phyloP scores from a whole-genome alignment of 2,888 invertebrate species.

The Spodoptera littoralis region DNA sequence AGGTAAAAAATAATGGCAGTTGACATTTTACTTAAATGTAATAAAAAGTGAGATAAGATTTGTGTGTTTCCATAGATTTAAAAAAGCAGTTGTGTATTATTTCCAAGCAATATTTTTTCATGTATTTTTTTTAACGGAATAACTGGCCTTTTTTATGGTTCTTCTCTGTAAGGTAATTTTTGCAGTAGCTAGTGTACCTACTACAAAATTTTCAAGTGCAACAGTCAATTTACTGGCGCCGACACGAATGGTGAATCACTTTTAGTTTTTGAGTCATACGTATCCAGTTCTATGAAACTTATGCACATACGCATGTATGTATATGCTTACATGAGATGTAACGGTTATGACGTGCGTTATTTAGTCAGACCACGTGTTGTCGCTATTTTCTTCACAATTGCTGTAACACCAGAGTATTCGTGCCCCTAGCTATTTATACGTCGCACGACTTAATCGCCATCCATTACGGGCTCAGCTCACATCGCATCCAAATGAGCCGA shows the following conservation, averaged over 20 bases:
- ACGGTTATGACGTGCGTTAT: conserved; percentile 45
- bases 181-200: no score
- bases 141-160: no score
- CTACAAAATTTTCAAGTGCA: background rate
- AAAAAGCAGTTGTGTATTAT: no score
- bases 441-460: conserved; percentile 67
- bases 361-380: conserved; percentile 60
- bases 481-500: conserved; percentile 70
- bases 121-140: no score
- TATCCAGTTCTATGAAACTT: conserved; percentile 24
- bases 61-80: no score
- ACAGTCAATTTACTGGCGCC: conserved; percentile 7
- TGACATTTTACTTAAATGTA: conserved; percentile 24
- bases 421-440: conserved; percentile 70
- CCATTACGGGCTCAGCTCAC: conserved; percentile 67
- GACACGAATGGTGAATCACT: conserved; percentile 45
- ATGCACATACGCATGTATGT: conserved; percentile 10
- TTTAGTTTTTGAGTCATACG: conserved; percentile 38
- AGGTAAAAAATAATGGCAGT: conserved; percentile 16
- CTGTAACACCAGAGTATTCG: conserved; percentile 63
- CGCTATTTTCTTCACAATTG: conserved; percentile 67
- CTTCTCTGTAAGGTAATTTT: no score
- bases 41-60: conserved; percentile 1
- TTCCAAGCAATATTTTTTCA: no score
- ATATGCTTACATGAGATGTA: conserved; percentile 15